Percentiles rank a stretch among this genome's conserved stretches.
Evolutionary conservation across 2,797 vertebrate genomes (phyloP).

Genomic region (Gobio occitaniae): DNA sequence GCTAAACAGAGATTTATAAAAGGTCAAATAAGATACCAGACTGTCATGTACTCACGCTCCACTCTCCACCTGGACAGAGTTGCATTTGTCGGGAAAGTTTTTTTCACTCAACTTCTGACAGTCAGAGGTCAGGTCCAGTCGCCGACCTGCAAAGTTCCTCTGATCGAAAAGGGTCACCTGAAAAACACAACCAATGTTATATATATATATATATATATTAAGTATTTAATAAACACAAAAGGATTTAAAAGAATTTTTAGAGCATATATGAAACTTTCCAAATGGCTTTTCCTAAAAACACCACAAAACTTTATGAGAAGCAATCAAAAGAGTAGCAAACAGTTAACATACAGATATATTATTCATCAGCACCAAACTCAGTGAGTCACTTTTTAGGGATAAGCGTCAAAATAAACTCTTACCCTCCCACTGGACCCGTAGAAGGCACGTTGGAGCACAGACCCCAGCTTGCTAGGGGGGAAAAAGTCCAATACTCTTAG

Average conservation of each 20-base stretch:
- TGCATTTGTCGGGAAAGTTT: slow-evolving; percentile 84
- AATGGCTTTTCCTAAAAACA: neutral
- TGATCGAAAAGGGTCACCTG: slow-evolving; percentile 86
- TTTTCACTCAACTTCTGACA: slow-evolving; percentile 77
- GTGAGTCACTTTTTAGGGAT: neutral
- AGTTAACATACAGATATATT: neutral
- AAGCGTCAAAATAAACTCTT: slow-evolving; percentile 56
- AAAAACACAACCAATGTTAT: slow-evolving; percentile 13
- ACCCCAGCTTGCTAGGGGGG: slow-evolving; percentile 82
- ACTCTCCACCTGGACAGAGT: slow-evolving; percentile 83
- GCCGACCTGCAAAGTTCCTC: slow-evolving; percentile 80
- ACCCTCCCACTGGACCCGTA: slow-evolving; percentile 84
- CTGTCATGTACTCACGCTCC: slow-evolving; percentile 76
- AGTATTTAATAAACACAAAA: neutral
- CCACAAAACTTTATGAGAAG: neutral
- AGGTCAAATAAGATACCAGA: neutral
- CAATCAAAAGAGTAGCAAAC: neutral
- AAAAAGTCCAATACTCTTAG: slow-evolving; percentile 48
- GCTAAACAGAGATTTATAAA: slow-evolving; percentile 16
- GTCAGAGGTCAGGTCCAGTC: slow-evolving; percentile 80
- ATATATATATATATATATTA: neutral
- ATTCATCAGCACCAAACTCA: neutral
- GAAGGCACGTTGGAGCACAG: slow-evolving; percentile 86
- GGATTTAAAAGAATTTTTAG: neutral
- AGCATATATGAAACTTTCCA: neutral